Evolutionary conservation across 2,797 vertebrate species (phyloP), one percentile per base, ranked within the genome.

Genomic region (Mus caroli): DNA sequence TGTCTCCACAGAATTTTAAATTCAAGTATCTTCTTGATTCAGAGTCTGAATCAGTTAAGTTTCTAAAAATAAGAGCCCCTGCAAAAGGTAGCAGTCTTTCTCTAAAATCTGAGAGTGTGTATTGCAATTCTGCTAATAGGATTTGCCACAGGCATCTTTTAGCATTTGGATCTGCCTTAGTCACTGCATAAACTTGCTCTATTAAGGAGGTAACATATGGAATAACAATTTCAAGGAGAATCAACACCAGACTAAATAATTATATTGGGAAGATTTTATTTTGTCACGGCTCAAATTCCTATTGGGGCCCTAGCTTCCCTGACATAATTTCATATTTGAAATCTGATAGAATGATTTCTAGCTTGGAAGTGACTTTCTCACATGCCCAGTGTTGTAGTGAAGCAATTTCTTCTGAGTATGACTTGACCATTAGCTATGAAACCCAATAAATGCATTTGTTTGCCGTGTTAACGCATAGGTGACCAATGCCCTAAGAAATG

Each of bases 1-100:
- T 13, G 24, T 90, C 56, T 77, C 58, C 52, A 58, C 6, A 64
- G 17, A 79, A 75, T 34, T 67, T 86, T 92, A 92, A 64, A 83
- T 37, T 92, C 31, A 60, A 76, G 10, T 64, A 67, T 75, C 46
- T 91, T 80, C 64, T 69, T 77, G 37, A 76, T 43, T 64, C 79
- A 12, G 62, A 88, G 64, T 69, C 62, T 56, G 40, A 89, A 82
- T 71, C 43, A 78, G 31, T 43, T 54, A 83, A 20, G 64, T 19
- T 96, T 62, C 87, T 87, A 67, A 92, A 96, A 92, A 64, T 37
- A 79, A 88, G n/a, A 94, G 26, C 58, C 58, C 58, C 75, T 85
- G 40, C 24, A 89, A 92, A 76, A 58, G 52, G 46, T 54, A 94
- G 28, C 17, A 83, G 6, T 10, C 50, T 96, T 96, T 91, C 62